These are phyloP conservation scores for Albula goreensis DNA, from an alignment of 2,113 vertebrate species.

Conservation along the genomic window DNA sequence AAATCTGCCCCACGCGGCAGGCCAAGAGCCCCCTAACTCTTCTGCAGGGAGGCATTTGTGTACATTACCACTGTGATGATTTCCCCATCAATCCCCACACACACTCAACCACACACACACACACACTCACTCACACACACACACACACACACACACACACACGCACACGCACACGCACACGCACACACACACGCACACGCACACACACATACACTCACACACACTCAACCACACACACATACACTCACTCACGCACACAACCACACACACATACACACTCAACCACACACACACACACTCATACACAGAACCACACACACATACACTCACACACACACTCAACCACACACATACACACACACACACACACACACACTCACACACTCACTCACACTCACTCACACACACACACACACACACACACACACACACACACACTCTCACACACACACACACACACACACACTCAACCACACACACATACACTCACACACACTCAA, in stretches of 20 bases:
- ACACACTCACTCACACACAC: not conserved
- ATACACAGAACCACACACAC: not conserved
- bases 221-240: not conserved
- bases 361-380: not conserved
- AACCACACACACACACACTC: not conserved
- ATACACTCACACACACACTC: not conserved
- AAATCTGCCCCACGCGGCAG: conserved; percentile 23
- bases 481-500: too few species aligned
- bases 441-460: not conserved
- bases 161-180: not conserved
- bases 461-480: not conserved
- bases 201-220: not conserved
- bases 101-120: not conserved
- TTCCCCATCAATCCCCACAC: conserved; percentile 27
- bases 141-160: not conserved
- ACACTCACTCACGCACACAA: not conserved
- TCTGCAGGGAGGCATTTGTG: conserved; percentile 5
- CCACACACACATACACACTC: not conserved
- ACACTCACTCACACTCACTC: not conserved
- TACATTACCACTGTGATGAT: conserved; percentile 15
- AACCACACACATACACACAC: not conserved
- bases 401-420: not conserved
- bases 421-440: not conserved
- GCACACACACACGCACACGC: not conserved
- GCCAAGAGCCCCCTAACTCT: not conserved